Conservation (phyloP, 2,797 vertebrate species). For the Sebastes melanostomus region DNA sequence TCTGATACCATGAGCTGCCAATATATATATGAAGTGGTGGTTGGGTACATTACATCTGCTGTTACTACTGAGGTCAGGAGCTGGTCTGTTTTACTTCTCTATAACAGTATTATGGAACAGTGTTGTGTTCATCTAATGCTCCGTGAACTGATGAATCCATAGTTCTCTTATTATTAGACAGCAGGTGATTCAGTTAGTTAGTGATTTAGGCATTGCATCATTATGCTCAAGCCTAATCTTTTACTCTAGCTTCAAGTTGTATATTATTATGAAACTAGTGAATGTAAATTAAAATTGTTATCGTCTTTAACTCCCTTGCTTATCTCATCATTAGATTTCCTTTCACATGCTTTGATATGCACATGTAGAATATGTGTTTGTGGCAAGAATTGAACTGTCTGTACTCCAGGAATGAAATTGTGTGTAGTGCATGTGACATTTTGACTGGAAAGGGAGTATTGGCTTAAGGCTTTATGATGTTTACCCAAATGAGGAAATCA, state of each 20-base stretch:
- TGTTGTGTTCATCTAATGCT: conserved; percentile 15
- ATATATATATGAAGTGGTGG: conserved; percentile 34
- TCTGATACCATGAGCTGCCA: conserved; percentile 47
- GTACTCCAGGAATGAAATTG: neutral
- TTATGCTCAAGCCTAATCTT: neutral
- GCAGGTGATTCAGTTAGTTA: neutral
- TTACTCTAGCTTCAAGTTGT: neutral
- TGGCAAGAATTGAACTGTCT: neutral
- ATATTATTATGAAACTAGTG: neutral
- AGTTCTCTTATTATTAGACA: neutral
- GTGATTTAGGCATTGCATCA: neutral
- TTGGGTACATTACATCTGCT: conserved; percentile 48
- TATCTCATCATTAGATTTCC: neutral
- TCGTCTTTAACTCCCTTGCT: neutral
- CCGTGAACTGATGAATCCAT: neutral
- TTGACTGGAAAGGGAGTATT: neutral
- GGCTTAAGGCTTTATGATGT: neutral
- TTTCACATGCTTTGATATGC: neutral
- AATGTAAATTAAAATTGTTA: neutral
- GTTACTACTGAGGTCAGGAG: conserved; percentile 29
- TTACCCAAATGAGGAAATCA: neutral
- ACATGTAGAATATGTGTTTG: neutral
- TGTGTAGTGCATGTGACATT: neutral
- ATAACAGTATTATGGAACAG: neutral
- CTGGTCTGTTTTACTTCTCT: conserved; percentile 23